Evolutionary conservation across 2,888 invertebrate species (phyloP).

Genomic region (Nyleta sp.): DNA sequence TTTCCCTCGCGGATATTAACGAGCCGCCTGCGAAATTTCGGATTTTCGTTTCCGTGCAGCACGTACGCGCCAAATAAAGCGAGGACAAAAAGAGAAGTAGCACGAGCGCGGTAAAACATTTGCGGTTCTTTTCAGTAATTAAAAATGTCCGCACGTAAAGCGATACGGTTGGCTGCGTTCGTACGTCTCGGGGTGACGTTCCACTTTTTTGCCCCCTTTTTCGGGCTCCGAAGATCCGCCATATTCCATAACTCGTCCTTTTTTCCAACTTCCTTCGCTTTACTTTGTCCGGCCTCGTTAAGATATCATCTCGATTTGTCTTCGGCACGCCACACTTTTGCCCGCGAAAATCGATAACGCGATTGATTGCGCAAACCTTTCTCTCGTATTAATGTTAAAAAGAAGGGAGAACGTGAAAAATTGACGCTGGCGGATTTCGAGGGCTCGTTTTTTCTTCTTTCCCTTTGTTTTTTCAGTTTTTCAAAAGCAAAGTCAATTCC

Average conservation of each 20-base stretch:
- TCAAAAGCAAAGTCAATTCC: neutral
- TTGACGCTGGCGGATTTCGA: constrained; percentile 16
- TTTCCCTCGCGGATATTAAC: constrained; percentile 27
- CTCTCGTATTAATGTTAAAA: constrained; percentile 44
- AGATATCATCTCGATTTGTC: constrained; percentile 74
- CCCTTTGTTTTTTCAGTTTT: neutral
- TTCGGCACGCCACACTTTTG: constrained; percentile 67
- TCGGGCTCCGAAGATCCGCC: constrained; percentile 32
- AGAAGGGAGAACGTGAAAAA: constrained; percentile 34
- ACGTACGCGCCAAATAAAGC: no score
- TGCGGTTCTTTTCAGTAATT: constrained; percentile 71
- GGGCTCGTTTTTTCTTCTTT: neutral
- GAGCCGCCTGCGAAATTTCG: neutral
- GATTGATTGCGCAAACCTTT: constrained; percentile 58
- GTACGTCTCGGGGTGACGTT: constrained; percentile 67
- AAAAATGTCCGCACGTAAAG: constrained; percentile 76
- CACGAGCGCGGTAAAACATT: constrained; percentile 61
- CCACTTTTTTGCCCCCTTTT: constrained; percentile 58
- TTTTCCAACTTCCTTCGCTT: constrained; percentile 46
- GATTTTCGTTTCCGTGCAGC: neutral
- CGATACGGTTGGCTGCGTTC: constrained; percentile 58
- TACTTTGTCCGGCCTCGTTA: constrained; percentile 66
- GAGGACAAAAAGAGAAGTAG: neutral
- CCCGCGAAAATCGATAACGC: constrained; percentile 57
- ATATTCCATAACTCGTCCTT: constrained; percentile 55